These are phyloP conservation scores for Lycocerus yunnanus DNA, from an alignment of 2,888 invertebrate species.

Conservation along the genomic window DNA sequence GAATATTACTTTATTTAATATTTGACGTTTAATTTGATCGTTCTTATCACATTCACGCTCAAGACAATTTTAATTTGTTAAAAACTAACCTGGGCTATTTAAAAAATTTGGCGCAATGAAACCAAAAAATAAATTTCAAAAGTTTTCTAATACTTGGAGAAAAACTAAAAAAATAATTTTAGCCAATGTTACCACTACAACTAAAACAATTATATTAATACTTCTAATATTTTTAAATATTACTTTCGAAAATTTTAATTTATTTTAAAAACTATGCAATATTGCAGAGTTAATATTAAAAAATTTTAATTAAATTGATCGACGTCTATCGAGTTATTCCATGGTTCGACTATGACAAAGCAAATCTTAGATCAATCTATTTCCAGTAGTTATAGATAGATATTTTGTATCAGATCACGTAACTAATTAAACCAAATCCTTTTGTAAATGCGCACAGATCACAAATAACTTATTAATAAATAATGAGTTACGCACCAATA, in stretches of 20 bases:
- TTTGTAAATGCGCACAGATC: slow-evolving; percentile 20
- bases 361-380: slow-evolving; percentile 41
- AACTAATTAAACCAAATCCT: slow-evolving; percentile 45
- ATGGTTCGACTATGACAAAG: slow-evolving; percentile 42
- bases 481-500: slow-evolving; percentile 46
- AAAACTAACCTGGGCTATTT: too few relatives aligned
- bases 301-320: slow-evolving; percentile 43
- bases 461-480: slow-evolving; percentile 40
- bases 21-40: background rate
- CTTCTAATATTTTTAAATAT: background rate
- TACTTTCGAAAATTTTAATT: background rate
- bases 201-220: too few relatives aligned
- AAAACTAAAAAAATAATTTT: too few relatives aligned
- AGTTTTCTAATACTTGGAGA: too few relatives aligned
- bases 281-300: slow-evolving; percentile 35
- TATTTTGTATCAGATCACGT: slow-evolving; percentile 44
- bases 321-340: slow-evolving; percentile 31
- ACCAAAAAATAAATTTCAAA: too few relatives aligned
- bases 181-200: too few relatives aligned
- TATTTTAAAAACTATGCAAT: background rate
- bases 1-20: background rate
- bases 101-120: too few relatives aligned
- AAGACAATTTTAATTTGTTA: too few relatives aligned
- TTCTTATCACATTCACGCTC: background rate
- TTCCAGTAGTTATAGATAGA: background rate